Evolutionary conservation across 2,888 invertebrate genomes (phyloP).

Genomic region (Lasius platythorax): DNA sequence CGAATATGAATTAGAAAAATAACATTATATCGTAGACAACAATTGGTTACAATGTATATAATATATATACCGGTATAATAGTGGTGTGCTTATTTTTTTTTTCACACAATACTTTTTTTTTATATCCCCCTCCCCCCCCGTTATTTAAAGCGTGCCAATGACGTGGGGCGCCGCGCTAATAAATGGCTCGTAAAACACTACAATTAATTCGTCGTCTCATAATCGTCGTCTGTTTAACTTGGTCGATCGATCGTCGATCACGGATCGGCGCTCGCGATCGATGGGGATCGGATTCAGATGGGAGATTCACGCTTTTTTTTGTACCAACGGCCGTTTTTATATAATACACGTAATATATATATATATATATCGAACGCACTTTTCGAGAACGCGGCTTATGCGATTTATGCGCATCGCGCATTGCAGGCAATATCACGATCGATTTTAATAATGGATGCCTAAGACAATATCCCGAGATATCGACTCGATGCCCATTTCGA

Average conservation of each 20-base stretch:
- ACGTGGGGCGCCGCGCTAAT: slow-evolving; percentile 76
- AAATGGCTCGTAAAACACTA: slow-evolving; percentile 67
- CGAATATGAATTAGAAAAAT: slow-evolving; percentile 86
- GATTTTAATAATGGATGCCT: slow-evolving; percentile 20
- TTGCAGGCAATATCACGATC: slow-evolving; percentile 21
- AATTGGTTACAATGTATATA: slow-evolving; percentile 83
- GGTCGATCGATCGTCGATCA: slow-evolving; percentile 73
- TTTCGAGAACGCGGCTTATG: slow-evolving; percentile 43
- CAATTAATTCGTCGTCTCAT: slow-evolving; percentile 68
- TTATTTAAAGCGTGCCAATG: slow-evolving; percentile 77
- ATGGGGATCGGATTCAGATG: slow-evolving; percentile 72
- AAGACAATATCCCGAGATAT: background rate
- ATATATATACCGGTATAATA: slow-evolving; percentile 75
- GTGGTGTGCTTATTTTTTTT: slow-evolving; percentile 60
- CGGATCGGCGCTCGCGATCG: slow-evolving; percentile 66
- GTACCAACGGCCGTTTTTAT: slow-evolving; percentile 73
- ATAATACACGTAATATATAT: slow-evolving; percentile 55
- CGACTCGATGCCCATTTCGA: background rate
- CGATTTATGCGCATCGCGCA: slow-evolving; percentile 36
- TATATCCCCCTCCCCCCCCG: slow-evolving; percentile 57
- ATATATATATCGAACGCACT: slow-evolving; percentile 68
- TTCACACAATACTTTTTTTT: slow-evolving; percentile 67
- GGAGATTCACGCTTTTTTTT: slow-evolving; percentile 69
- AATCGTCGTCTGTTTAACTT: slow-evolving; percentile 62
- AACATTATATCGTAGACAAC: slow-evolving; percentile 86